A percentile compares a stretch with the other conserved stretches of the same genome.
Conservation (phyloP, 92 coral and sea anemone genomes). For the Porites divaricata region DNA sequence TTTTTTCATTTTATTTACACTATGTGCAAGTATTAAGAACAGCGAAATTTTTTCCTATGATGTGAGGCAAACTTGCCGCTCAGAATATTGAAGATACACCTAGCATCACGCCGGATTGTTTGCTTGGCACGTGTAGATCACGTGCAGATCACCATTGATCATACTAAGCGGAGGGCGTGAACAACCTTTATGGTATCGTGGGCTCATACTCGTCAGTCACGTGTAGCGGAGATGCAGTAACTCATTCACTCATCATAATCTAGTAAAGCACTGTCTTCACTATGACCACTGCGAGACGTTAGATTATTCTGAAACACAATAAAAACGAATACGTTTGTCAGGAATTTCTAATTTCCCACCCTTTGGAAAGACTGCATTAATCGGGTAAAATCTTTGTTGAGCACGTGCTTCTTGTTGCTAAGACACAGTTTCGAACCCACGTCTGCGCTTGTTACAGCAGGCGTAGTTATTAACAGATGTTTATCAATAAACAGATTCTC, state of each 20-base stretch:
- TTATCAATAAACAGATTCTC: too few relatives aligned
- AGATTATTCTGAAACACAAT: slow-evolving; percentile 10
- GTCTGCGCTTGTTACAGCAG: too few relatives aligned
- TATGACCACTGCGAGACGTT: slow-evolving; percentile 21
- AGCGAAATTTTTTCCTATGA: too few relatives aligned
- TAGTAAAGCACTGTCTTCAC: slow-evolving; percentile 48
- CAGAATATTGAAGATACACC: background rate
- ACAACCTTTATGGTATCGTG: background rate
- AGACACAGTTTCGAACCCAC: too few relatives aligned
- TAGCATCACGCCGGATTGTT: background rate
- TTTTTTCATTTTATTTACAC: too few relatives aligned
- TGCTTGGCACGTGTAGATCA: background rate
- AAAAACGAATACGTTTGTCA: too few relatives aligned
- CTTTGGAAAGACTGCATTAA: too few relatives aligned
- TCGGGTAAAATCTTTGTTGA: too few relatives aligned
- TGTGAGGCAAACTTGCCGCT: too few relatives aligned
- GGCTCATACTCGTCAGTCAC: background rate
- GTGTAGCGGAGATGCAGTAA: background rate
- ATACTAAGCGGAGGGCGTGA: background rate
- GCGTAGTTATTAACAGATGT: too few relatives aligned
- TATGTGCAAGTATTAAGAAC: too few relatives aligned
- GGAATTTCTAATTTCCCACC: background rate
- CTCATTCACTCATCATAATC: slow-evolving; percentile 36
- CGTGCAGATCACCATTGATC: background rate
- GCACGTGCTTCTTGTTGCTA: too few relatives aligned